Evolutionary conservation across 2,888 invertebrate species (phyloP).

Genomic region (Koerneria pararmatus): DNA sequence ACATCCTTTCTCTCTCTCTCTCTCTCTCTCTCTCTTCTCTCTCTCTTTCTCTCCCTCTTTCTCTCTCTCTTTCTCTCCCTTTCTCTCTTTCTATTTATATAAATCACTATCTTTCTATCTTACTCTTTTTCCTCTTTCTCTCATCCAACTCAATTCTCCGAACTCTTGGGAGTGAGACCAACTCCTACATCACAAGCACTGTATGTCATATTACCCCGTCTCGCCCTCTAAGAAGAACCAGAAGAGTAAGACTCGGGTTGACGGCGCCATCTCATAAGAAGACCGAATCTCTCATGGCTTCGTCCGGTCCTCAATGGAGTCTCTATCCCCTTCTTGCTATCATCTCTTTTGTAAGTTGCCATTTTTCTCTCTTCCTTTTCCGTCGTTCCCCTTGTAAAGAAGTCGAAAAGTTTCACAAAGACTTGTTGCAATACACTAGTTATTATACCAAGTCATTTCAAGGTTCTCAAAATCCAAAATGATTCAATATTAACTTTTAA

Average conservation of each 20-base stretch:
- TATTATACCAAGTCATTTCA: too few species aligned
- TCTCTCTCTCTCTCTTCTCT: not conserved
- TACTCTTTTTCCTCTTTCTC: slow-evolving; percentile 14
- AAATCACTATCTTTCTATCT: slow-evolving; percentile 26
- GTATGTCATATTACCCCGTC: too few species aligned
- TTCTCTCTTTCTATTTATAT: slow-evolving; percentile 18
- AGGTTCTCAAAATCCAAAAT: too few species aligned
- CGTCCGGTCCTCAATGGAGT: slow-evolving; percentile 50
- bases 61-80: not conserved
- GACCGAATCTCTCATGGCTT: slow-evolving; percentile 21
- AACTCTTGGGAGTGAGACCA: not conserved
- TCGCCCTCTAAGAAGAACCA: too few species aligned
- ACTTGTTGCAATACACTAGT: too few species aligned
- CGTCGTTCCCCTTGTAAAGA: too few species aligned
- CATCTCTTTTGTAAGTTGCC: slow-evolving; percentile 4
- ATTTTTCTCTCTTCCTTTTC: too few species aligned
- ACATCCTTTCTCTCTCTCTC: not conserved
- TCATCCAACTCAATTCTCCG: not conserved
- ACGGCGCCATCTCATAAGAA: not conserved
- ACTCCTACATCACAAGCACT: not conserved
- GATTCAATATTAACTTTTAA: too few species aligned
- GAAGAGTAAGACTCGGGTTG: not conserved
- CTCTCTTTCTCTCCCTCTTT: not conserved
- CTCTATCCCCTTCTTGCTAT: slow-evolving; percentile 51
- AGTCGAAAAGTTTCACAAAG: too few species aligned